Base-by-base conservation (phyloP, 2,888 invertebrate species). In the Teinopalpus imperialis region DNA sequence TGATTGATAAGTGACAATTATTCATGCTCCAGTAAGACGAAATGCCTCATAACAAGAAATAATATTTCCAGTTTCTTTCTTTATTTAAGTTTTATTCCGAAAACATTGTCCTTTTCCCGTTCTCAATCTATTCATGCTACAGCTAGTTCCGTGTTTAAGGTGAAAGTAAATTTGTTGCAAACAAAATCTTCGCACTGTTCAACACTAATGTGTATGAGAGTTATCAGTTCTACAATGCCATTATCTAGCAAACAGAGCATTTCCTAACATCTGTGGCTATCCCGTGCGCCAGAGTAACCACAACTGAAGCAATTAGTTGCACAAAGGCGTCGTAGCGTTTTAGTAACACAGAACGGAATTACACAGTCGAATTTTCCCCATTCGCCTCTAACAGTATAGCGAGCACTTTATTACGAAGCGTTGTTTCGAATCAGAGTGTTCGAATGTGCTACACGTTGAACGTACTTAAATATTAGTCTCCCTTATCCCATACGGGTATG, bases 241-340 rank as follows among this genome's bases (percentile, higher is more conserved):
- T 42, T 41, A 41, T 31, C 30, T 31, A 8, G 23, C 40, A 42
- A 43, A 43, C 43, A 43, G 34, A 29, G 35, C 14, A 35, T 34
- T 35, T 29, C 20, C 29, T 8, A 13, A 8, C 20, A 18, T 27
- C 12, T 21, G 43, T 13, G 35, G 31, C 41, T 29, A 13, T 29
- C 39, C 34, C 29, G 34, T 29, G 29, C 23, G 36, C 36, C 23
- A 23, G 23, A 12, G 21, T 29, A 50, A 41, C 44, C 50, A 43
- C 34, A 31, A 26, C 23, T 10, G 30, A 30, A 12, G 36, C 43
- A 43, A 43, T 43, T 43, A 43, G 30, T 36, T 24, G 36, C 30
- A 43, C 43, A 43, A 43, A 43, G 43, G 43, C 36, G 43, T 23
- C 43, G 36, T 36, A 14, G 30, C 34, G 42, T 42, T 42, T 42